phyloP scores from a whole-genome alignment of 1,140 invertebrate species.

The Drosophila sproati region DNA sequence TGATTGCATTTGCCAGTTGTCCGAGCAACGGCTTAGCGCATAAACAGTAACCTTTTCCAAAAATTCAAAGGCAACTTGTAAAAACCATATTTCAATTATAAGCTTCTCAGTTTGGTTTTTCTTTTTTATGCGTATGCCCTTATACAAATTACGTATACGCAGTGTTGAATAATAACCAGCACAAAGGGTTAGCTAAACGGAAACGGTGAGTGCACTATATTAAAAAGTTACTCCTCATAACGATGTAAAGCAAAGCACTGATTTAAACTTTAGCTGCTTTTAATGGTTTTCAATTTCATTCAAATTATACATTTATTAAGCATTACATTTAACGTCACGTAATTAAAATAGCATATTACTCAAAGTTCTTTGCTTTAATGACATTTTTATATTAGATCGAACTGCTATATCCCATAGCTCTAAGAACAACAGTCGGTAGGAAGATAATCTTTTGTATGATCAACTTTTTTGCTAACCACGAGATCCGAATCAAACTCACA shows the following conservation, averaged over 20 bases:
- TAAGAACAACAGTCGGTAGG: too few relatives aligned
- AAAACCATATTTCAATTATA: conserved; percentile 1
- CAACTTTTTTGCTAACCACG: too few relatives aligned
- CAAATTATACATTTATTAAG: too few relatives aligned
- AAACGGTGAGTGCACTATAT: neutral
- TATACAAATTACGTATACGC: neutral
- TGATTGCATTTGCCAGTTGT: conserved; percentile 19
- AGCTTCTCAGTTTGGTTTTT: neutral
- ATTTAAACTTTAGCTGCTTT: neutral
- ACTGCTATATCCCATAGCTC: too few relatives aligned
- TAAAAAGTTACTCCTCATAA: too few relatives aligned
- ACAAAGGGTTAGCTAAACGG: neutral
- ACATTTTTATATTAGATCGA: too few relatives aligned
- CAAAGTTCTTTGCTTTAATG: too few relatives aligned
- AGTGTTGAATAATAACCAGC: neutral
- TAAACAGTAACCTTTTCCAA: neutral
- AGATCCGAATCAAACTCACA: too few relatives aligned
- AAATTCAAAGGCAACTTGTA: neutral
- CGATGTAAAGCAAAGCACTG: neutral
- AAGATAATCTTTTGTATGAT: too few relatives aligned
- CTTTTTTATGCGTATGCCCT: too few relatives aligned
- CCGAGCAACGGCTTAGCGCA: neutral
- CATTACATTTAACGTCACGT: too few relatives aligned
- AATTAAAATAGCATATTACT: too few relatives aligned
- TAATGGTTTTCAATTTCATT: neutral